These are phyloP conservation scores for Poeciliopsis paucimaculata DNA, from an alignment of 2,797 vertebrate genomes.

Conservation along the genomic window DNA sequence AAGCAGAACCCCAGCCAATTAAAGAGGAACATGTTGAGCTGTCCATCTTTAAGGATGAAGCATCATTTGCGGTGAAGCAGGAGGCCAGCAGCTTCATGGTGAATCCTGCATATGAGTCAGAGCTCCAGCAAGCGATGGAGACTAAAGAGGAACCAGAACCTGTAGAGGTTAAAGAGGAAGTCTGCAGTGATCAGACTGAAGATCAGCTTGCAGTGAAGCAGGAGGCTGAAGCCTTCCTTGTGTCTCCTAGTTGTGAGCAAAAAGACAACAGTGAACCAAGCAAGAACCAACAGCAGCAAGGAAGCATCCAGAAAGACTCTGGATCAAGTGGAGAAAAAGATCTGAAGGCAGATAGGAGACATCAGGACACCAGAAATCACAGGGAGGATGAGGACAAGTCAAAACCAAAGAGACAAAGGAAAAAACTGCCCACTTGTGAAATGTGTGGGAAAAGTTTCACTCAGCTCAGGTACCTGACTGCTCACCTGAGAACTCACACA, in stretches of 20 bases:
- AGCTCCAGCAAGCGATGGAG: not conserved
- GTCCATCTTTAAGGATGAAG: not conserved
- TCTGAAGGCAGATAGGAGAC: not conserved
- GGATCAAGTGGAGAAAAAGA: not conserved
- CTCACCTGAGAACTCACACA: slow-evolving; percentile 6
- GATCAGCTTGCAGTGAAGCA: not conserved
- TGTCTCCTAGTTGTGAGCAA: not conserved
- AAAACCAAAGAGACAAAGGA: not conserved
- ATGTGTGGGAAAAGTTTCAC: slow-evolving; percentile 1
- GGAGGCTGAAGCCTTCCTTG: not conserved
- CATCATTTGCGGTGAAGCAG: not conserved
- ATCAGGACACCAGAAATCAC: not conserved
- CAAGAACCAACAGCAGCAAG: not conserved
- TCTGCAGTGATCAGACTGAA: not conserved
- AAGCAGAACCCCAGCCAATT: not conserved
- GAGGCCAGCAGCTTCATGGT: not conserved
- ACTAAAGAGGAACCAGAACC: not conserved
- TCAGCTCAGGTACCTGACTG: slow-evolving; percentile 2
- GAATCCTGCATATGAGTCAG: not conserved
- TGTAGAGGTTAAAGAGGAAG: not conserved
- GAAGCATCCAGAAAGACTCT: not conserved
- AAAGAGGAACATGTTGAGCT: not conserved
- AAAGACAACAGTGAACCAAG: not conserved
- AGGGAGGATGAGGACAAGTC: not conserved
- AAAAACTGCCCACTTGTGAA: not conserved